phyloP scores from a whole-genome alignment of 2,113 vertebrate genomes.

The Heterocephalus glaber region DNA sequence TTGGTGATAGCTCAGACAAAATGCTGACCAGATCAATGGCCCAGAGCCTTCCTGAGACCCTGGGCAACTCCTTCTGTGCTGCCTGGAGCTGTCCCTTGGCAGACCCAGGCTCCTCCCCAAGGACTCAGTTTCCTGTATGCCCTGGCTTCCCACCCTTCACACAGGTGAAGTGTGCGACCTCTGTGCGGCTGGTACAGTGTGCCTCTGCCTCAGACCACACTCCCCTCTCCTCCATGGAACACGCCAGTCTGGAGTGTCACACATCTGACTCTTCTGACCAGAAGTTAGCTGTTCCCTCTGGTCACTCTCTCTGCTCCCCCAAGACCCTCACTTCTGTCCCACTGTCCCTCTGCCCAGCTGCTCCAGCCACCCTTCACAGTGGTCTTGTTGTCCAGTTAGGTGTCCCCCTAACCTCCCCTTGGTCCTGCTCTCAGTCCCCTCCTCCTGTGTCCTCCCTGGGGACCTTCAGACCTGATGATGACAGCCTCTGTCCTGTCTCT shows the following conservation, averaged over 20 bases:
- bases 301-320: no score
- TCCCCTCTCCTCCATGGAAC: not conserved
- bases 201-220: rapidly evolving
- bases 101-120: no score
- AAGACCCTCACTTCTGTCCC: not conserved
- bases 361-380: not conserved
- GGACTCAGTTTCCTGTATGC: rapidly evolving
- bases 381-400: not conserved
- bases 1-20: not conserved
- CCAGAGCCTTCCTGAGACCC: no score
- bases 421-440: not conserved
- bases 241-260: rapidly evolving
- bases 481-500: not conserved
- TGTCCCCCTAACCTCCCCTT: not conserved
- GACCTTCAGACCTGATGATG: no score
- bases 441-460: not conserved
- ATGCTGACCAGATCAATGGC: no score
- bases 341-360: rapidly evolving
- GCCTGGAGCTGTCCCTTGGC: not conserved
- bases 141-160: not conserved
- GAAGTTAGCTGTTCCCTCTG: rapidly evolving
- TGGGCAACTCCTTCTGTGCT: not conserved
- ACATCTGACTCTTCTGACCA: rapidly evolving
- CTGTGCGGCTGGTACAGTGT: not conserved
- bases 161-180: rapidly evolving